Evolutionary conservation across 2,888 invertebrate genomes (phyloP), one percentile per base, ranked within the genome.

Genomic region (Ommatoiulus sabulosus): DNA sequence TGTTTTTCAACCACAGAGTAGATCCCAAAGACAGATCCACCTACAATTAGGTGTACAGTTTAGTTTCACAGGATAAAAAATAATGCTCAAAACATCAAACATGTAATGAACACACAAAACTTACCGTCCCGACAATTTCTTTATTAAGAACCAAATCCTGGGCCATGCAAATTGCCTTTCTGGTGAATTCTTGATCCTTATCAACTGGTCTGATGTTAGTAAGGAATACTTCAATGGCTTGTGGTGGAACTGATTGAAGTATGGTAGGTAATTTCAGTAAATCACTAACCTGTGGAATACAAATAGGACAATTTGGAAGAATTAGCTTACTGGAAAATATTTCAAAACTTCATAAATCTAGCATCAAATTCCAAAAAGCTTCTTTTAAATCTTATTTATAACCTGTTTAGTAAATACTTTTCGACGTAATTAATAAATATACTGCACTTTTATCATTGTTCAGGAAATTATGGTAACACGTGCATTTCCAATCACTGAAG

Each of bases 1-100:
- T 91, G 3, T 95, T 94, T 88, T 95, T 94, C 0, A 96, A 93
- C 94, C 96, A 95, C 63, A 96, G 91, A 0, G 94, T 94, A 89
- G 95, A 94, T 0, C 94, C 94, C 46, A 96, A 91, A 87, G 95
- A 94, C 90, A 95, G 91, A 8, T 92, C 92, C 63, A 95, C 93
- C 91, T 94, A 92, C 92, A 93, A n/a, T 35, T 2, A 35, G 35
- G 35, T 35, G 35, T 1, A 35, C 1, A 35, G 2, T 35, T 35
- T 35, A 35, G 35, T 35, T 35, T 35, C 35, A 35, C 2, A 35
- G 35, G 2, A 35, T 35, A 35, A 35, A n/a, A 35, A 35, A 1
- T 35, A 35, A 35, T 35, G 35, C 1, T 35, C 35, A 35, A 35
- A 35, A 35, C 35, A 35, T 35, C 35, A 10, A 35, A 57, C 87